Base-by-base conservation (phyloP, 2,113 vertebrate species). In the Cheilinus undulatus region DNA sequence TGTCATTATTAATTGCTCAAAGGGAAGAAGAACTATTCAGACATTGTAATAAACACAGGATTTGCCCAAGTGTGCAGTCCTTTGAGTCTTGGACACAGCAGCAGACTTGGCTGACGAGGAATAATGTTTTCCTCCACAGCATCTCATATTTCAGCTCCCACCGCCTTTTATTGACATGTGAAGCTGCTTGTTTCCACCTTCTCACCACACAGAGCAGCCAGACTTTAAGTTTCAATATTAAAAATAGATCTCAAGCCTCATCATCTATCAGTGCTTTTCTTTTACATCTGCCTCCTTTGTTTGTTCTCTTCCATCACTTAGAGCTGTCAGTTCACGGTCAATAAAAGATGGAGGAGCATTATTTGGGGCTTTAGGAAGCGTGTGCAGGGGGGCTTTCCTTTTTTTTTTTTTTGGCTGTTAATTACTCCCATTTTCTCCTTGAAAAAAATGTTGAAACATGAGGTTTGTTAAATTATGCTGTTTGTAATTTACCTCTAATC, bases 201-300 rank as follows among this genome's bases (percentile, higher is more conserved):
- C 60, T 36, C 54, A 15, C 43, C 24, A 2, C 58, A 52, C 34
- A 26, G n/a, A n/a, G 52, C 2, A 5, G 26, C 38, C 46, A 30
- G 23, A 69, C 52, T 32, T 15, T 40, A 43, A 45, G 68, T 67
- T 28, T 77, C 60, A n/a, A 4, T 19, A 20, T 72, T 57, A 65
- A 38, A 72, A 74, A 64, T 50, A 66, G 69, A 74, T 72, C 65
- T 34, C 1, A 40, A 0, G 30, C 59, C 62, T 79, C 72, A 80
- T 83, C 66, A 59, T 46, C 63, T 69, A 62, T 76, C 40, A 20
- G 43, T 38, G 49, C 54, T 40, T 42, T 42, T 54, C 63, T 50
- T 11, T 26, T 28, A 45, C 40, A 20, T 27, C 34, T 2, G 4
- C 38, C 43, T 34, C 28, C 11, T 85, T 38, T 46, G 57, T 76